Conservation (phyloP, 2,888 invertebrate species). For the Heliconius ethilla region DNA sequence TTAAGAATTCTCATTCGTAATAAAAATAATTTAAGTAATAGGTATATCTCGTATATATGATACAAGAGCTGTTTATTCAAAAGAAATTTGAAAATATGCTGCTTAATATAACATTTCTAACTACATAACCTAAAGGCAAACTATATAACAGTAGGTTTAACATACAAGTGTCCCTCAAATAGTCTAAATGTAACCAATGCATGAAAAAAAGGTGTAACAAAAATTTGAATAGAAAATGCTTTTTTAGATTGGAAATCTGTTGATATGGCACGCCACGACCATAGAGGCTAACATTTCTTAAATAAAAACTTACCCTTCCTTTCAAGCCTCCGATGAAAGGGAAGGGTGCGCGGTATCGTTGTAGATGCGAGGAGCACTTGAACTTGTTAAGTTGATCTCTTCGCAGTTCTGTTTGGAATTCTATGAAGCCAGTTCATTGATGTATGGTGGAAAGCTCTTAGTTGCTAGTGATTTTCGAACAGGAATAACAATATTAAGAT, state of each 20-base stretch:
- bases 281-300: slow-evolving; percentile 59
- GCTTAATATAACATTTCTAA: background rate
- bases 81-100: too few relatives aligned
- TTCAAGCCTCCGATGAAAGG: slow-evolving; percentile 47
- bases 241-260: slow-evolving; percentile 74
- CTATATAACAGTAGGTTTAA: background rate
- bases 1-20: background rate
- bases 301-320: slow-evolving; percentile 52
- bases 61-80: background rate
- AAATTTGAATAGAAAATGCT: slow-evolving; percentile 77
- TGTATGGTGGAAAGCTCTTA: slow-evolving; percentile 73
- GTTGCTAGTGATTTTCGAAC: slow-evolving; percentile 69
- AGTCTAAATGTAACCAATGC: background rate
- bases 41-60: background rate
- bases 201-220: slow-evolving; percentile 69
- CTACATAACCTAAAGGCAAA: background rate
- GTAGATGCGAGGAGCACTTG: slow-evolving; percentile 54
- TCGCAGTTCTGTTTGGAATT: slow-evolving; percentile 59
- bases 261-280: slow-evolving; percentile 69
- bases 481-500: slow-evolving; percentile 67
- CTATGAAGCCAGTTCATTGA: slow-evolving; percentile 77
- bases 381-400: slow-evolving; percentile 52
- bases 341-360: slow-evolving; percentile 47
- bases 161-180: background rate
- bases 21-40: background rate